phyloP scores from a whole-genome alignment of 2,113 vertebrate species.

The Mohoua ochrocephala region DNA sequence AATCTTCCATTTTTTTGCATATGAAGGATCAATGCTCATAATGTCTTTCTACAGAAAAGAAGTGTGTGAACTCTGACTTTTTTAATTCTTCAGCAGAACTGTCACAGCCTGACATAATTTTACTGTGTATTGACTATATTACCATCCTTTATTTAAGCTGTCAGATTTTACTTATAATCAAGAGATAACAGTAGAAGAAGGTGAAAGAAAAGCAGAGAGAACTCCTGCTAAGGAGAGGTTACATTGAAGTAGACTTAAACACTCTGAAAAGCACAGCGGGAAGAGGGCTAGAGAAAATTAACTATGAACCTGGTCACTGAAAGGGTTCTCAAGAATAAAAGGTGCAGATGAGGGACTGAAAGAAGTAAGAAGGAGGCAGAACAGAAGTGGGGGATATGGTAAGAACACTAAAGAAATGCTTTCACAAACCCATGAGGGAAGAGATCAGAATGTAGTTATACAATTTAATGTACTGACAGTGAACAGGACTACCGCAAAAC shows the following conservation, averaged over 20 bases:
- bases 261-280: background rate
- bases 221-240: background rate
- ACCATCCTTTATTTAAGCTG: background rate
- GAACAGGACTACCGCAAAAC: background rate
- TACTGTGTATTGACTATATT: background rate
- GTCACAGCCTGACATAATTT: background rate
- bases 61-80: background rate
- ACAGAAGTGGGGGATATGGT: background rate
- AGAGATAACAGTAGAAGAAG: background rate
- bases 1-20: background rate
- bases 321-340: background rate
- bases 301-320: background rate
- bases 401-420: background rate
- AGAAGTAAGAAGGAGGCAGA: background rate
- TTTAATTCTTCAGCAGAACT: background rate
- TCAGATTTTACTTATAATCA: background rate
- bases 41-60: background rate
- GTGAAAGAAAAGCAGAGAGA: background rate
- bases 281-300: background rate
- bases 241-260: background rate
- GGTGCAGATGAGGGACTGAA: background rate
- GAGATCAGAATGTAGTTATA: background rate
- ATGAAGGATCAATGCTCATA: background rate
- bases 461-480: background rate
- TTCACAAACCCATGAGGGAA: background rate